Conservation (phyloP, 2,888 invertebrate genomes). For the Ditylenchus weischeri region DNA sequence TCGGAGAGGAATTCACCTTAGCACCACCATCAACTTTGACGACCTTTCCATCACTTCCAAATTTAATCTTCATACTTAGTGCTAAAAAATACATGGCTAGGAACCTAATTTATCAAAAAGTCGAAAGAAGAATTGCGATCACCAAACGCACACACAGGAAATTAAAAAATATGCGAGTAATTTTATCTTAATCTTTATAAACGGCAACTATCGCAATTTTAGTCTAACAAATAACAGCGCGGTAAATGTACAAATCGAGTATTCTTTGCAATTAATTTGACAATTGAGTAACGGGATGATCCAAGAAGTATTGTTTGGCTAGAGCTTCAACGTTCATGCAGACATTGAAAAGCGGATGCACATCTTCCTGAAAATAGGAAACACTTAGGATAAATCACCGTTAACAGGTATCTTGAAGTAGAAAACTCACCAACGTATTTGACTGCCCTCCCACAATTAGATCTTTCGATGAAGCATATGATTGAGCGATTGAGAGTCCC, state of each 20-base stretch:
- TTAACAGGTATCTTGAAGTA: background rate
- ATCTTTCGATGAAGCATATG: conserved; percentile 58
- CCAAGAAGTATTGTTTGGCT: conserved; percentile 13
- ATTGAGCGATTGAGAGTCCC: conserved; percentile 88
- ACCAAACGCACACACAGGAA: too few relatives aligned
- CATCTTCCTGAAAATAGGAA: conserved; percentile 9
- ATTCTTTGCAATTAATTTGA: too few relatives aligned
- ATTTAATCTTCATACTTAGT: background rate
- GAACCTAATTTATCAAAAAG: too few relatives aligned
- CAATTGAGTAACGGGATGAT: background rate
- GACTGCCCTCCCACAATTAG: conserved; percentile 39
- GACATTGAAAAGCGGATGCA: conserved; percentile 17
- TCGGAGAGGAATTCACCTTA: too few relatives aligned
- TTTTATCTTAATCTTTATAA: too few relatives aligned
- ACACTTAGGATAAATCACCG: background rate
- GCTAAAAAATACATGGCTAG: too few relatives aligned
- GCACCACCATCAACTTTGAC: too few relatives aligned
- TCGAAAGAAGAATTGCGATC: too few relatives aligned
- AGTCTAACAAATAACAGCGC: too few relatives aligned
- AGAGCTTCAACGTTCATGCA: conserved; percentile 15
- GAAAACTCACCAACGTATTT: conserved; percentile 39
- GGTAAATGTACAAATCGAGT: too few relatives aligned
- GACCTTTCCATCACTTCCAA: background rate
- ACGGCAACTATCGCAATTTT: too few relatives aligned
- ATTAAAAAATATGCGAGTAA: too few relatives aligned